Evolutionary conservation across 2,888 invertebrate genomes (phyloP), one percentile per base, ranked within the genome.

Genomic region (Hypomecis atomaria): DNA sequence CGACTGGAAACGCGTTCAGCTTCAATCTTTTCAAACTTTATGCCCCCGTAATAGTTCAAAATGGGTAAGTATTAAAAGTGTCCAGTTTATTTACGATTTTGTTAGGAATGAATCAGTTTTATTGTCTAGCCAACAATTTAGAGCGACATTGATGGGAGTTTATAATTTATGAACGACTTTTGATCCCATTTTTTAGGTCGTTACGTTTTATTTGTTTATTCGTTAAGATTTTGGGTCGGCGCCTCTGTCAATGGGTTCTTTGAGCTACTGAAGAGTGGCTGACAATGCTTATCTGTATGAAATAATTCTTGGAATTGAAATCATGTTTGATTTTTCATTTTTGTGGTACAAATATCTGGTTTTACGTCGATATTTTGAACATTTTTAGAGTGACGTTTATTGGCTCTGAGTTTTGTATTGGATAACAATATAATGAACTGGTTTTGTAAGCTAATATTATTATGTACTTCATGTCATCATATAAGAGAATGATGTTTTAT

Each of bases 41-140:
- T 82, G 83, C 79, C 81, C 73, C 78, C 75, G 89, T 89, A 88
- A 91, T 89, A 88, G 90, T 86, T 88, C 86, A 87, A 88, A 91
- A 89, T 88, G 83, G 86, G 82, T 75, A 73, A 80, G 83, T 81
- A 87, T 88, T 88, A 86, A 88, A 90, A 82, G 81, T 85, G 89
- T 89, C 90, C 82, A 75, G 53, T 70, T 82, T 79, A 89, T 89
- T 90, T 90, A 90, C 80, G 84, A 78, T 76, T 77, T 73, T 77
- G 76, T 77, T 81, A 74, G 70, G 73, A 78, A 84, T 86, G 85
- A 88, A 88, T 85, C 86, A 84, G 76, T 81, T 90, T 90, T 90
- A 90, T 85, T 86, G 85, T 85, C 78, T 78, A 61, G 55, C 65
- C 73, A 77, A 72, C 82, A 79, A 82, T 84, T 80, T 77, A 77